A percentile compares a stretch with the other conserved stretches of the same genome.
Conservation (phyloP, 2,888 invertebrate species). For the Sympetrum striolatum region DNA sequence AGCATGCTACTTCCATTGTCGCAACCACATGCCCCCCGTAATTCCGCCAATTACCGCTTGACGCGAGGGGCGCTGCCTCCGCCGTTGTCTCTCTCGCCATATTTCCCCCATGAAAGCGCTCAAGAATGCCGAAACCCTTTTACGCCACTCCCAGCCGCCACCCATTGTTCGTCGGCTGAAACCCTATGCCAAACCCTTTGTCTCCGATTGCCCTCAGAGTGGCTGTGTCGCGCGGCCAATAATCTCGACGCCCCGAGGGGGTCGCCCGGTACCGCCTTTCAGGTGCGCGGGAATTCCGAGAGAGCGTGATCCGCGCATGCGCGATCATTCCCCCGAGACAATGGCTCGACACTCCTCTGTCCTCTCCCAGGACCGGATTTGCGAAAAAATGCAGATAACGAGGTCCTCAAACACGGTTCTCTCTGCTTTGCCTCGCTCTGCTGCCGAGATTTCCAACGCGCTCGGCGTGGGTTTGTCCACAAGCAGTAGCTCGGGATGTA, state of each 20-base stretch:
- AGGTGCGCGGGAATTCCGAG: conserved; percentile 1
- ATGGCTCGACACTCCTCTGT: background rate
- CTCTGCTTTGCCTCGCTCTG: background rate
- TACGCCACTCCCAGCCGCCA: background rate
- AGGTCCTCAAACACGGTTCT: too few species aligned
- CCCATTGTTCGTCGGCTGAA: background rate
- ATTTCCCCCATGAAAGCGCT: background rate
- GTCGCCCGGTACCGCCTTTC: conserved; percentile 13
- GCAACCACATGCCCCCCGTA: background rate
- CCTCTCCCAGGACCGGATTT: background rate
- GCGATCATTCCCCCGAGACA: background rate
- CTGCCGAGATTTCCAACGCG: too few species aligned
- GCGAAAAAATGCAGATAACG: too few species aligned
- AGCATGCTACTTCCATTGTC: background rate
- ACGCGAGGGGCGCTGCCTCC: background rate
- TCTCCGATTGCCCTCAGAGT: conserved; percentile 31
- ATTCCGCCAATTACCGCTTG: background rate
- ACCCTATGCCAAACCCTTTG: conserved; percentile 33
- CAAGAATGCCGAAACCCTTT: background rate
- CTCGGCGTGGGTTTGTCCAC: too few species aligned
- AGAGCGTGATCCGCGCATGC: background rate
- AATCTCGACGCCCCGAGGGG: background rate
- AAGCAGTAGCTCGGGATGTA: too few species aligned
- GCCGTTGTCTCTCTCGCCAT: background rate
- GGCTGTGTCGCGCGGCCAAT: conserved; percentile 31